Evolutionary conservation across 2,797 vertebrate species (phyloP), one percentile per base, ranked within the genome.

Genomic region (Antrozous pallidus): DNA sequence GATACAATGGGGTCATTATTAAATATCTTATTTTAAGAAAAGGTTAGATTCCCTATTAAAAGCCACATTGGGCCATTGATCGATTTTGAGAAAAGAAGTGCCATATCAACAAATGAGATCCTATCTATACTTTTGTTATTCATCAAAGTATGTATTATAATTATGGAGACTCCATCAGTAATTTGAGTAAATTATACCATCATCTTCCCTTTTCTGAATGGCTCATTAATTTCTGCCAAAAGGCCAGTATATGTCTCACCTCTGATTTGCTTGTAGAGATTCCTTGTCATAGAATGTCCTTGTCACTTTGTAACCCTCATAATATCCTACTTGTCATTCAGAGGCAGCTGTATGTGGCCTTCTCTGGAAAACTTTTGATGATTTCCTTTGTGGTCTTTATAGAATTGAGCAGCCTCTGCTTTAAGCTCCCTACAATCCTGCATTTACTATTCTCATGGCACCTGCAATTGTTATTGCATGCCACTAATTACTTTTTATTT

Each of bases 221-320:
- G 40, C 17, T 90, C 36, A 92, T 90, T 87, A 51, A 28, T 61
- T 92, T 96, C 74, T 61, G 28, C 20, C 61, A 90, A 77, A 28
- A 78, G 47, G 22, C 45, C 22, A 67, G 51, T 8, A 63, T 54
- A 12, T 33, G 17, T 56, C 20, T 90, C 85, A n/a, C 14, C 33
- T 78, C 36, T n/a, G 10, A 63, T 89, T 84, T 77, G 22, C 14
- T 85, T 74, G 24, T 84, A 49, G 8, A 67, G 38, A 67, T 88
- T 77, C 10, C n/a, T 84, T 54, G 13, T 69, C 61, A 77, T 24
- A 61, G 63, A 54, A 71, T 88, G 47, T 13, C 40, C n/a, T 84
- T 93, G 36, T 33, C 54, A 51, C 26, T 61, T 90, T 47, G 31
- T 20, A 91, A 4, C 77, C 6, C 47, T 81, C 61, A 9, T 42